Conservation (phyloP, 2,797 vertebrate species). For the Diglossa cyanea region DNA sequence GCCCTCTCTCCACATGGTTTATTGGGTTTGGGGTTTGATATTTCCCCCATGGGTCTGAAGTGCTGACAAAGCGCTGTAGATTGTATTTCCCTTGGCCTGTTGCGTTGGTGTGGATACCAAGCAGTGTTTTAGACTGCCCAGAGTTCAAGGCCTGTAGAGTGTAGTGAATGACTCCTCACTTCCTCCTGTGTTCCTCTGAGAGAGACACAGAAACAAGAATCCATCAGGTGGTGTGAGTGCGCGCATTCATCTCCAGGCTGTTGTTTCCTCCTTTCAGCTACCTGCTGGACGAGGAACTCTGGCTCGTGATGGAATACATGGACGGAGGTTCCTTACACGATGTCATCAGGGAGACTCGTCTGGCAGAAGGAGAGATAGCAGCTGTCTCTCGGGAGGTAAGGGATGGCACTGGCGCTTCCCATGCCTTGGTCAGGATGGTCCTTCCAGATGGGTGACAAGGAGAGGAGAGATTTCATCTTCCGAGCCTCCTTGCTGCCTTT, state of each 20-base stretch:
- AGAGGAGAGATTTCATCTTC: neutral
- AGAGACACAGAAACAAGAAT: neutral
- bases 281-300: constrained; percentile 90
- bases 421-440: too few relatives aligned
- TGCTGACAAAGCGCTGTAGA: too few relatives aligned
- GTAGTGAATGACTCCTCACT: too few relatives aligned
- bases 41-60: too few relatives aligned
- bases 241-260: neutral
- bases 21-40: too few relatives aligned
- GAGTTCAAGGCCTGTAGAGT: too few relatives aligned
- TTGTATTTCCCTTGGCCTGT: too few relatives aligned
- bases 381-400: neutral
- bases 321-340: neutral
- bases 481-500: neutral
- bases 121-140: too few relatives aligned
- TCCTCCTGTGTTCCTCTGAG: too few relatives aligned
- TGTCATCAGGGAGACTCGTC: neutral
- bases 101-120: too few relatives aligned
- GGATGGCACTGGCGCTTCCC: neutral
- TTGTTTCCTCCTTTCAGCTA: constrained; percentile 78
- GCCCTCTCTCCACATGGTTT: too few relatives aligned
- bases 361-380: neutral
- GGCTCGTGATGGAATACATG: neutral
- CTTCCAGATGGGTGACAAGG: neutral
- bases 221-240: neutral